Base-by-base conservation (phyloP, 1,140 invertebrate species). In the Drosophila equinoxialis region DNA sequence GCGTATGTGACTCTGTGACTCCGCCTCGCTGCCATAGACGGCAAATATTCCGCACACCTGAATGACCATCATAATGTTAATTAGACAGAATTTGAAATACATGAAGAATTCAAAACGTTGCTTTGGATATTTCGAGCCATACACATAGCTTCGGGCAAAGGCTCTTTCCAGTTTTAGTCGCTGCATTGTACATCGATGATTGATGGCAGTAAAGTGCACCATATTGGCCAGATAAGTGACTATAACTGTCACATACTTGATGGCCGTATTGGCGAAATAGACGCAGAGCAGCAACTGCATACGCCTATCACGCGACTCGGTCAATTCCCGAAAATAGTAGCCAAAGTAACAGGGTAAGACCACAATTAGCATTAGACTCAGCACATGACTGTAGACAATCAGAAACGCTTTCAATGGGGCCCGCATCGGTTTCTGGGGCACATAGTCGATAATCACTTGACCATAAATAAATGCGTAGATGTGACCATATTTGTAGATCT, bases 21-120 rank as follows among this genome's bases (percentile, higher is more conserved):
- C 55, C 1, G 23, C 17, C 3, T 79, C 65, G 11, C 37, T 13
- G 10, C 68, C 58, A 6, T 68, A 51, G 17, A 66, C 48, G 1
- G 76, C 77, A 6, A 81, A 75, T 11, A 91, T 90, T 20, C 82
- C 77, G 3, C 67, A 71, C 54, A 90, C 74, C 62, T 91, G 90
- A 26, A 81, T 68, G n/a, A 74, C 42, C 85, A 91, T 91, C 90
- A 91, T 91, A 7, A 78, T 45, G 8, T 91, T 91, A 42, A 91
- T 91, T 8, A 91, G 55, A 6, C 65, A 70, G 37, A 91, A 91
- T 62, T 91, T 91, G 37, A 90, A 77, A 45, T 91, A 89, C 75
- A 91, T 79, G 20, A 91, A 67, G 1, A 55, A 57, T 42, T 91
- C 90, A 10, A 91, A 91, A 0, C 64, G 66, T 2, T 57, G 57